Evolutionary conservation across 1,140 invertebrate genomes (phyloP).

Genomic region (Leptonema lineaticorne): DNA sequence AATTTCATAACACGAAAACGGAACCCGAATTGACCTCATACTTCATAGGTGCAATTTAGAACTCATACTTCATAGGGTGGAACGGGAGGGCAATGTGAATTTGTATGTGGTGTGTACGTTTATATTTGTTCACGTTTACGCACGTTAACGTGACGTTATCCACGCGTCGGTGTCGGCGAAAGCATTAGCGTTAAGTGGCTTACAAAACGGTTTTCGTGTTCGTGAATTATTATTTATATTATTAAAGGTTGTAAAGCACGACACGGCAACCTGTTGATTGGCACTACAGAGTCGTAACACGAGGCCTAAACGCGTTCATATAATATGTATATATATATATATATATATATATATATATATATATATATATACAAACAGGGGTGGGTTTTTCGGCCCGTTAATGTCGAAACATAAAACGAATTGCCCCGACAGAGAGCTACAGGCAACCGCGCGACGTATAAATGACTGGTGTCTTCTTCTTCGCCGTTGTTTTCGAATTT

Average conservation of each 20-base stretch:
- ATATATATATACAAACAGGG: no score
- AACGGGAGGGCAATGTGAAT: not conserved
- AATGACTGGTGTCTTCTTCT: not conserved
- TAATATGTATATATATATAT: no score
- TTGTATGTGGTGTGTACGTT: not conserved
- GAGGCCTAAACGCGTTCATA: no score
- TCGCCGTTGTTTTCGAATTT: not conserved
- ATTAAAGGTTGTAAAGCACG: conserved; percentile 21
- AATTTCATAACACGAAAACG: no score
- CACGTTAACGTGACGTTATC: not conserved
- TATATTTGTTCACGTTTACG: not conserved
- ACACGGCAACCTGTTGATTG: conserved; percentile 23
- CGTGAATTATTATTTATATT: conserved; percentile 29
- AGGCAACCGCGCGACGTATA: not conserved
- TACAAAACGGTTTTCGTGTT: conserved; percentile 32
- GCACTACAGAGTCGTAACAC: no score
- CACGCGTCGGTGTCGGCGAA: not conserved
- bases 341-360: no score
- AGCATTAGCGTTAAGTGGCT: conserved; percentile 9
- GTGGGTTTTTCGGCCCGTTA: conserved; percentile 12
- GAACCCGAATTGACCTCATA: no score
- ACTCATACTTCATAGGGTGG: not conserved
- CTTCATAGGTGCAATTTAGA: not conserved
- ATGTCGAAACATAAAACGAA: conserved; percentile 24
- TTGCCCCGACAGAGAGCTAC: conserved; percentile 3